Evolutionary conservation across 2,113 vertebrate genomes (phyloP), one percentile per base, ranked within the genome.

Genomic region (Chlorodrepanis virens): DNA sequence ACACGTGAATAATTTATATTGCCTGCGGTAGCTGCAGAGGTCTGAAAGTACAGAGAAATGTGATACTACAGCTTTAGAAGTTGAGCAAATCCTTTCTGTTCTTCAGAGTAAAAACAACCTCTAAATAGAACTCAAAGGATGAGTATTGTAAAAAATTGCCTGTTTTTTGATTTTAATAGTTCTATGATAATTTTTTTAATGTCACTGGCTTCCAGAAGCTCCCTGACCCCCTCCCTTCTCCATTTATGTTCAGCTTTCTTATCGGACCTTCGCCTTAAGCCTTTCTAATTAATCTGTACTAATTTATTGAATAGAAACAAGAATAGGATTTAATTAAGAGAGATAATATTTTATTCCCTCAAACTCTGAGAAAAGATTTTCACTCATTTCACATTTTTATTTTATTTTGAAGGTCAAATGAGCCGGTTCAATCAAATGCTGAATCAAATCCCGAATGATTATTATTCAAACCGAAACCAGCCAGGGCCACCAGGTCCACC

Each of bases 391-490:
- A 33, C 18, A 18, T 91, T 85, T 63, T 85, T 83, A 10, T 93
- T 96, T 67, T 42, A 24, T 72, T 21, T 86, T 93, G 68, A 97
- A 99, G 99, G 98, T 59, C 99, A 99, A 97, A 99, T 99, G 99
- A 98, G 91, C 83, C 98, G 99, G n/a, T 98, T 99, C 95, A 99
- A 98, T 95, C 98, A 99, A 68, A 97, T 99, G 97, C 93, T 99
- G 94, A 99, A 99, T 97, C 99, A 99, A 97, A 99, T 99, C 93
- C 99, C 99, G 2, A 99, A 98, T 7, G 97, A 98, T 84, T 98
- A 99, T 84, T 98, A 98, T 90, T 98, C 98, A n/a, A 98, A 63
- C 79, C 98, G 98, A 79, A 99, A 98, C 87, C 98, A 97, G 82
- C 99, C 99, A 6, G 99, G 99, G 23, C 99, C 99, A 1, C 92